A percentile compares a stretch with the other conserved stretches of the same genome.
These are phyloP conservation scores for Dipodomys ordii DNA, from an alignment of 2,113 vertebrate species.

Conservation along the genomic window DNA sequence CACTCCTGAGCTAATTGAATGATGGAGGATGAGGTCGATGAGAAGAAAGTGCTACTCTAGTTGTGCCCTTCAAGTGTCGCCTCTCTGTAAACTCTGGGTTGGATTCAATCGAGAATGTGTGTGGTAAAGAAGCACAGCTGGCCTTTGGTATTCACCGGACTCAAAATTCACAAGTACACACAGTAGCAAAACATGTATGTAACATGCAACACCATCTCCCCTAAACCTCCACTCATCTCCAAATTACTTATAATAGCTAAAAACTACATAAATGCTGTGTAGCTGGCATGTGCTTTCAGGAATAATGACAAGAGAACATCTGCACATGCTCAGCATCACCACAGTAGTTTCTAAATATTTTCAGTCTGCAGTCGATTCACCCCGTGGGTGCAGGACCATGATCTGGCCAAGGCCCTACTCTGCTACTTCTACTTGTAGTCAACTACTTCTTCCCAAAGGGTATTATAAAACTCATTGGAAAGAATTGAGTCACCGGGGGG, in stretches of 20 bases:
- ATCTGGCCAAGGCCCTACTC: too few species aligned
- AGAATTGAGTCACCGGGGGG: not conserved
- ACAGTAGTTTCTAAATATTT: not conserved
- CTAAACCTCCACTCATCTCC: not conserved
- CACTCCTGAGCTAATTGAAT: conserved; percentile 8
- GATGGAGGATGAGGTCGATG: not conserved
- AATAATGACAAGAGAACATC: not conserved
- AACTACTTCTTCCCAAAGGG: not conserved
- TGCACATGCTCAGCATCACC: not conserved
- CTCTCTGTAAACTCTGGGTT: not conserved
- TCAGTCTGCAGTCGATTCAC: not conserved
- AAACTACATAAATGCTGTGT: not conserved
- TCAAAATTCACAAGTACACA: conserved; percentile 1
- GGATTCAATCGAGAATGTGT: not conserved
- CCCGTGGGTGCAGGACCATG: not conserved
- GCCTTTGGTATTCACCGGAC: not conserved
- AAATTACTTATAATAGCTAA: not conserved
- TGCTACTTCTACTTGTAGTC: not conserved
- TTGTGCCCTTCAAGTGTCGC: not conserved
- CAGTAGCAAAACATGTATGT: not conserved
- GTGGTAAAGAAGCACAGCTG: not conserved
- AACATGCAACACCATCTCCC: not conserved
- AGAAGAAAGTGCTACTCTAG: not conserved
- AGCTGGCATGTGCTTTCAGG: not conserved
- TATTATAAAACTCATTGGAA: not conserved